These are phyloP conservation scores for Psephotus haematonotus DNA, from an alignment of 2,113 vertebrate species.

Conservation along the genomic window DNA sequence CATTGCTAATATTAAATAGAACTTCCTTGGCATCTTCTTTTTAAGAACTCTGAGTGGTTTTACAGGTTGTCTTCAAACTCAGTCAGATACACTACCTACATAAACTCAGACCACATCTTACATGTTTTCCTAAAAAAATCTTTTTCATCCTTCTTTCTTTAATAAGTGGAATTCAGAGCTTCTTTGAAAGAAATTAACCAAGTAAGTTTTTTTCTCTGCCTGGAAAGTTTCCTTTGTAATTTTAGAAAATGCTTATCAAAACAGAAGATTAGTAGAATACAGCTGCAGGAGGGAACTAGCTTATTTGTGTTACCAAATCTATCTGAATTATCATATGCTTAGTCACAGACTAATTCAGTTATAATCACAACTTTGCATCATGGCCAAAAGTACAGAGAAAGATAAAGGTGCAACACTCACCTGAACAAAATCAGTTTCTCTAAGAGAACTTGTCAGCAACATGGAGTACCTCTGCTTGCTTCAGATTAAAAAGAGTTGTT, in stretches of 20 bases:
- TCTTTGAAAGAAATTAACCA: background rate
- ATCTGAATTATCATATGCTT: background rate
- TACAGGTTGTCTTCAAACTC: background rate
- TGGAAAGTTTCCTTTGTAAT: background rate
- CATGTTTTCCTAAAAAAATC: background rate
- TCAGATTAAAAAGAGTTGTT: background rate
- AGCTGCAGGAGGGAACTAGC: background rate
- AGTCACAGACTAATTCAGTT: background rate
- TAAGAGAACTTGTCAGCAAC: background rate
- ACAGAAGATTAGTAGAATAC: background rate
- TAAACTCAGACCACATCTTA: background rate
- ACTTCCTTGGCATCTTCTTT: background rate
- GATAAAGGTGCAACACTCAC: background rate
- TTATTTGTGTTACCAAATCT: background rate
- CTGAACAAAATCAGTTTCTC: background rate
- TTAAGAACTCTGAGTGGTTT: background rate
- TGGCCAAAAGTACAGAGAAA: background rate
- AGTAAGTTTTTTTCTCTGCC: background rate
- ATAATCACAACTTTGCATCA: background rate
- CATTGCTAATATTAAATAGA: background rate
- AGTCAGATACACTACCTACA: background rate
- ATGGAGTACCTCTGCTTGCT: background rate
- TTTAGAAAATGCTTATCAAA: background rate
- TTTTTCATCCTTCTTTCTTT: background rate
- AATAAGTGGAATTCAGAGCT: background rate